Evolutionary conservation across 2,888 invertebrate genomes (phyloP).

Genomic region (Ichneumoninae sp.): DNA sequence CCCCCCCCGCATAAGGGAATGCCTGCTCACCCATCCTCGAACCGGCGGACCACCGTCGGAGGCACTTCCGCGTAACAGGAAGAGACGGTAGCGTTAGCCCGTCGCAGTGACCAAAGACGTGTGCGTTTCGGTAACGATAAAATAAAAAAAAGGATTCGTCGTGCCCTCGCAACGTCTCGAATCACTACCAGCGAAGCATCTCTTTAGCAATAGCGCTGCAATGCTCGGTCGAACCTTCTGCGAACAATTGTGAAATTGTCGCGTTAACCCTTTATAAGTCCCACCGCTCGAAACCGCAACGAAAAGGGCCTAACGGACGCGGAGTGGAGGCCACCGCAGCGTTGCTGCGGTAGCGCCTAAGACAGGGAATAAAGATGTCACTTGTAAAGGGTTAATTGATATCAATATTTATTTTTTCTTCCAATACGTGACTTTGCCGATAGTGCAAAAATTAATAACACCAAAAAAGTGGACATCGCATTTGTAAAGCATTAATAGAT

Average conservation of each 20-base stretch:
- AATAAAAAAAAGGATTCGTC: neutral
- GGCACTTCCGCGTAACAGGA: slow-evolving; percentile 75
- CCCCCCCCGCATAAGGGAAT: slow-evolving; percentile 41
- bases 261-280: no score
- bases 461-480: no score
- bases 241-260: neutral
- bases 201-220: neutral
- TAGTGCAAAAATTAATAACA: no score
- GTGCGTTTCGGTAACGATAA: slow-evolving; percentile 32
- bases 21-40: slow-evolving; percentile 50
- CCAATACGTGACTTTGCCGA: no score
- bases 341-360: no score
- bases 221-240: neutral
- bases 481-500: no score
- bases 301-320: no score
- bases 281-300: neutral
- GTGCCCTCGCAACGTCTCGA: slow-evolving; percentile 1
- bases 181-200: neutral
- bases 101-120: slow-evolving; percentile 14
- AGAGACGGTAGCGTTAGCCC: slow-evolving; percentile 54
- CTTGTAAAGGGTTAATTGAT: no score
- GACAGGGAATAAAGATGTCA: no score
- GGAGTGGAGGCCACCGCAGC: no score
- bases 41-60: slow-evolving; percentile 79
- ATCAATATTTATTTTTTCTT: no score